Conservation (phyloP, 1,140 invertebrate species). For the Drosophila nebulosa region DNA sequence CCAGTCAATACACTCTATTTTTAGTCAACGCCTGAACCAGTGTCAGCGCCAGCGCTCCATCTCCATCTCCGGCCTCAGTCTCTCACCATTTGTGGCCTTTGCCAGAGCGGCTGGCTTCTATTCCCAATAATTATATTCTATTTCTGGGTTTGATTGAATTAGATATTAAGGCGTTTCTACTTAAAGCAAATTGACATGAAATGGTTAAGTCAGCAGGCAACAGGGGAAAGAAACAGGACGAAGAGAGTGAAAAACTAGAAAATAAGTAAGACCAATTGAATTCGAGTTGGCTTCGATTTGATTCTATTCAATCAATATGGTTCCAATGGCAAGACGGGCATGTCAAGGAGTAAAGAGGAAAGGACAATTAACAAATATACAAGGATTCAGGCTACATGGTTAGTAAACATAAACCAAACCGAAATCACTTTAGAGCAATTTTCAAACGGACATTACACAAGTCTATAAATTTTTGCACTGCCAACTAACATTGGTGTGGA, state of each 20-base stretch:
- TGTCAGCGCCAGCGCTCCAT: no score
- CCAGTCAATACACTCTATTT: constrained; percentile 10
- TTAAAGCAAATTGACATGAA: constrained; percentile 11
- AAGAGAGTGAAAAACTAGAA: neutral
- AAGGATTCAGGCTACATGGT: no score
- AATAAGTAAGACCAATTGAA: neutral
- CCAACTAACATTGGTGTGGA: no score
- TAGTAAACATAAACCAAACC: no score
- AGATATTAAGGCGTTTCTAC: constrained; percentile 29
- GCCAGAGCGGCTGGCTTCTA: constrained; percentile 4
- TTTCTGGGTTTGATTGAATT: constrained; percentile 30
- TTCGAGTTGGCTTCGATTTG: neutral
- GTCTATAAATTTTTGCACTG: no score
- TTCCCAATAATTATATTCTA: constrained; percentile 58
- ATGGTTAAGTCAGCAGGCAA: neutral
- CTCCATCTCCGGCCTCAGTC: neutral
- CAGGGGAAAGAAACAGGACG: neutral
- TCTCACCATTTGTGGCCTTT: neutral
- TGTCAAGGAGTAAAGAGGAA: no score
- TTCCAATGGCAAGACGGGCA: neutral
- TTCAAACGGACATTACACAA: no score
- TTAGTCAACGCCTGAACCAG: constrained; percentile 2
- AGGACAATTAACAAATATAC: no score
- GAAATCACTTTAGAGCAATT: no score
- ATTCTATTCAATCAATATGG: neutral